A percentile compares a stretch with the other conserved stretches of the same genome.
These are phyloP conservation scores for Catonia carolina DNA, from an alignment of 2,888 invertebrate species.

Conservation along the genomic window DNA sequence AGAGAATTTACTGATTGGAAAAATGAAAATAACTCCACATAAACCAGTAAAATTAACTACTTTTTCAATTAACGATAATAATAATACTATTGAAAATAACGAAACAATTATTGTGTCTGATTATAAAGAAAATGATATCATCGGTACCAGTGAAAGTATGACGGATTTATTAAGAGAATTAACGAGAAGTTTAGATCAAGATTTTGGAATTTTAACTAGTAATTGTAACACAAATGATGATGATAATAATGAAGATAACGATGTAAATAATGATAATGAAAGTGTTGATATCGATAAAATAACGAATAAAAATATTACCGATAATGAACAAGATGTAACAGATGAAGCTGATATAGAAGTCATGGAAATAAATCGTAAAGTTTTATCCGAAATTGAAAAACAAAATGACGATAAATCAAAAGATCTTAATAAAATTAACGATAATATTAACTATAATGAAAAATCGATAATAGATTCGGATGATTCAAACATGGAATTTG, in stretches of 20 bases:
- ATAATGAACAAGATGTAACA: not conserved
- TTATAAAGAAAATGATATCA: not conserved
- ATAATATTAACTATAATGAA: too few relatives aligned
- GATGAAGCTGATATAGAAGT: not conserved
- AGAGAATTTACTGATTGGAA: constrained; percentile 17
- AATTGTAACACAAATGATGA: not conserved
- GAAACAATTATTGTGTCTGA: constrained; percentile 7
- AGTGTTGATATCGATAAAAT: not conserved
- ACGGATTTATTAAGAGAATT: constrained; percentile 32
- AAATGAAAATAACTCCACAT: constrained; percentile 20
- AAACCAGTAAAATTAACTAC: constrained; percentile 24
- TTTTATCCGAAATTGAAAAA: too few relatives aligned
- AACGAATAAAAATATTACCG: too few relatives aligned
- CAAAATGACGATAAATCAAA: too few relatives aligned
- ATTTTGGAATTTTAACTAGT: constrained; percentile 26
- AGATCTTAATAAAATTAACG: too few relatives aligned
- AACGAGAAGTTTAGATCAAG: constrained; percentile 32
- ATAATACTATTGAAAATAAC: constrained; percentile 40
- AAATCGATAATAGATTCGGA: too few relatives aligned
- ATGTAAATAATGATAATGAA: not conserved
- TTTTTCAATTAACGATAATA: constrained; percentile 16
- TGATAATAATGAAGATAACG: not conserved
- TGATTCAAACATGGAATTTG: constrained; percentile 4
- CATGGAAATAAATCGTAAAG: not conserved
- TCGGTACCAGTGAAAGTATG: constrained; percentile 28